Evolutionary conservation across 2,113 vertebrate species (phyloP).

Genomic region (Phylloscopus whistleri): DNA sequence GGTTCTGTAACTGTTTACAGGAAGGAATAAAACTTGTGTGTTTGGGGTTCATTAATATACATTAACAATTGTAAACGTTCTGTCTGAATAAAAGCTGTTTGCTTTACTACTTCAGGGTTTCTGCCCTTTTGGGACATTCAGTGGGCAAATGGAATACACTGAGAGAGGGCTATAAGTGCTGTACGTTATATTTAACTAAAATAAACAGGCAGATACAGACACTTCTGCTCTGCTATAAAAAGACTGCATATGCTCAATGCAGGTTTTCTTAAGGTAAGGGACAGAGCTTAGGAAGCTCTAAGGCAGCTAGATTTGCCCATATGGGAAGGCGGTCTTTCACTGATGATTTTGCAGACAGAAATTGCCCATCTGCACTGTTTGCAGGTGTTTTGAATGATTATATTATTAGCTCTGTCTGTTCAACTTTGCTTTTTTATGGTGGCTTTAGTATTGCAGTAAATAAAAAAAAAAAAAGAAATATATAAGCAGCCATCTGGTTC

Average conservation of each 20-base stretch:
- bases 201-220: conserved; percentile 75
- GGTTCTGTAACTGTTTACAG: background rate
- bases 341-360: conserved; percentile 88
- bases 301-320: conserved; percentile 86
- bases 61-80: conserved; percentile 51
- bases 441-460: conserved; percentile 87
- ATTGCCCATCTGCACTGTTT: conserved; percentile 96
- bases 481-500: conserved; percentile 91
- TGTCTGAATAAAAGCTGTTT: conserved; percentile 43
- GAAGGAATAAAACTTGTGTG: conserved; percentile 29
- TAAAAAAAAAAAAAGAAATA: conserved; percentile 81
- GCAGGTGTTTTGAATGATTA: conserved; percentile 99
- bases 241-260: conserved; percentile 80
- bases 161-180: conserved; percentile 52
- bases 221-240: conserved; percentile 80
- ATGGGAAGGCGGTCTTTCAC: conserved; percentile 90
- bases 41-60: conserved; percentile 14
- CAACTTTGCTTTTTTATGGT: conserved; percentile 95
- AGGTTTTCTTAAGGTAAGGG: conserved; percentile 86
- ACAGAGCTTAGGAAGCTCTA: conserved; percentile 75
- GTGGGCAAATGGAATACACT: conserved; percentile 46
- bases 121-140: conserved; percentile 11
- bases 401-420: conserved; percentile 98
- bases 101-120: conserved; percentile 14
- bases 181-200: conserved; percentile 76